These are phyloP conservation scores for Xenopus petersii DNA, from an alignment of 2,797 vertebrate species.

Conservation along the genomic window DNA sequence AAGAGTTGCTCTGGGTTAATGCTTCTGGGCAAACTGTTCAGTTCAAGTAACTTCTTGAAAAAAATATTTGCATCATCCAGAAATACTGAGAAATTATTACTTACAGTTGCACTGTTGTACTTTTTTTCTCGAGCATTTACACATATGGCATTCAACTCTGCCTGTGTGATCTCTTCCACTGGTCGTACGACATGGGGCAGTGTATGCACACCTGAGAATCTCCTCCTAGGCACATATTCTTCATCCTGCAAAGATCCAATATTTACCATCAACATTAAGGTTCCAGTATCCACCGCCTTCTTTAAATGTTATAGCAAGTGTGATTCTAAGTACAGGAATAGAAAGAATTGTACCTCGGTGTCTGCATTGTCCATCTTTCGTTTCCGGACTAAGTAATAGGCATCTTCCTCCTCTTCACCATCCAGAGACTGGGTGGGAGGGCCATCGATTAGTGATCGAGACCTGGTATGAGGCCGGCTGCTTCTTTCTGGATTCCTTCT, in stretches of 20 bases:
- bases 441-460: slow-evolving; percentile 78
- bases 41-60: too few species aligned
- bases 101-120: slow-evolving; percentile 81
- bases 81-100: slow-evolving; percentile 44
- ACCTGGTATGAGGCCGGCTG: slow-evolving; percentile 83
- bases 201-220: slow-evolving; percentile 69
- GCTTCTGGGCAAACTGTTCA: too few species aligned
- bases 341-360: slow-evolving; percentile 63
- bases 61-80: too few species aligned
- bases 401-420: slow-evolving; percentile 73
- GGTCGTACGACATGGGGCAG: slow-evolving; percentile 83
- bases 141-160: slow-evolving; percentile 83
- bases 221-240: slow-evolving; percentile 68
- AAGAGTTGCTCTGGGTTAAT: too few species aligned
- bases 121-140: slow-evolving; percentile 81
- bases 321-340: too few species aligned
- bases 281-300: too few species aligned
- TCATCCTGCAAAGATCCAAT: slow-evolving; percentile 18
- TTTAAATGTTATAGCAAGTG: too few species aligned
- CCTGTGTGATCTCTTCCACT: slow-evolving; percentile 84
- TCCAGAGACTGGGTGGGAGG: slow-evolving; percentile 68
- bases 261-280: too few species aligned
- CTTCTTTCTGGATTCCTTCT: slow-evolving; percentile 76
- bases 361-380: slow-evolving; percentile 67
- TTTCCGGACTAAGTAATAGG: slow-evolving; percentile 79